Evolutionary conservation across 2,888 invertebrate species (phyloP).

Genomic region (Slavum lentiscoides): DNA sequence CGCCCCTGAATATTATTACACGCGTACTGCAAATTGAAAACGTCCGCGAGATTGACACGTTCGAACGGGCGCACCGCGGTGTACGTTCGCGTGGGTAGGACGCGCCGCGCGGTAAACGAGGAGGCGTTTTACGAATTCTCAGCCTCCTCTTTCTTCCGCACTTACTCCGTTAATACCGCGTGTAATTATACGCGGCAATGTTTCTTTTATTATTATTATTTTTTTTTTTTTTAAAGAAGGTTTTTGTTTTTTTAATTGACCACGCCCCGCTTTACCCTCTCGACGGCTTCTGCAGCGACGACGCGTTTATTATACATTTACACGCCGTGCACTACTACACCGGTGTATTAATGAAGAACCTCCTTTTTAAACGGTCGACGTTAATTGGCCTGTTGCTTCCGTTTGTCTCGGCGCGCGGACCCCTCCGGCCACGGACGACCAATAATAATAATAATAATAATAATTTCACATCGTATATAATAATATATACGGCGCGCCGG

Average conservation of each 20-base stretch:
- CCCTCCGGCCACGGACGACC: background rate
- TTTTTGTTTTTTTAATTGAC: conserved; percentile 31
- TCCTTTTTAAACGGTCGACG: conserved; percentile 50
- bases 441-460: too few species aligned
- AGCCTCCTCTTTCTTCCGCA: background rate
- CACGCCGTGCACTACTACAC: background rate
- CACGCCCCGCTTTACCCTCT: conserved; percentile 44
- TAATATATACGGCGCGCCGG: background rate
- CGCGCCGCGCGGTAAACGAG: background rate
- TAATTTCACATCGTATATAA: too few species aligned
- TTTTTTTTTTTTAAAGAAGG: conserved; percentile 26
- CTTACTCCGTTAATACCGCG: background rate
- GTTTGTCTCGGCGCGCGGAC: conserved; percentile 35
- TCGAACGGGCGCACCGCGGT: background rate
- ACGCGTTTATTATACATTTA: too few species aligned
- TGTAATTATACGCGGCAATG: conserved; percentile 24
- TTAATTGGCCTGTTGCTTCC: conserved; percentile 53
- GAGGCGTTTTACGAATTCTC: conserved; percentile 36
- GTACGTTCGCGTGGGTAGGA: background rate
- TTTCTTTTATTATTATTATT: background rate
- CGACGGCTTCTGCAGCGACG: background rate
- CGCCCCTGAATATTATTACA: too few species aligned
- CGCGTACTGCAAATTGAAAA: too few species aligned
- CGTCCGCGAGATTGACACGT: background rate
- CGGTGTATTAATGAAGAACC: conserved; percentile 45